Base-by-base conservation (phyloP, 2,888 invertebrate species). In the Beris chalybata region DNA sequence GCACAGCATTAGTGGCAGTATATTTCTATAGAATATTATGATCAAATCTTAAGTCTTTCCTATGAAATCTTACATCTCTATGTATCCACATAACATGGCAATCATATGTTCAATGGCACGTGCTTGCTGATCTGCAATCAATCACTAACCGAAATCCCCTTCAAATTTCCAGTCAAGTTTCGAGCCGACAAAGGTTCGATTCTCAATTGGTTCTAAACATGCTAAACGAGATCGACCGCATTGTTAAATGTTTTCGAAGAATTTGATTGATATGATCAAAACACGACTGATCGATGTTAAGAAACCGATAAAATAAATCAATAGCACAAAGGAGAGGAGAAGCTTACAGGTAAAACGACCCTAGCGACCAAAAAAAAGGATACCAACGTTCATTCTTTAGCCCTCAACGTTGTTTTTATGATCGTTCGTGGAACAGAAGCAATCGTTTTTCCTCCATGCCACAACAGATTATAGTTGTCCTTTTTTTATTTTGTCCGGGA, bases 211-310 rank as follows among this genome's bases (percentile, higher is more conserved):
- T 38, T 38, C 38, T 38, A 38, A 38, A 38, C 38, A 38, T 38
- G 9, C 38, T 59, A 31, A 32, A 52, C 3, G 44, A 15, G 38
- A 52, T 61, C 61, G 38, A 38, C 38, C 52, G 38, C 50, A 50
- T 50, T 52, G 59, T 31, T 22, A 15, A 32, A 15, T 7, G 59
- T 11, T 32, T 67, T 67, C 65, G 50, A 47, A 67, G 67, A 67
- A 54, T 54, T 22, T 67, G 67, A 67, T 65, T 67, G 67, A 67
- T 67, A 67, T 55, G 67, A 67, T 67, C 67, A 67, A 67, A 67
- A 67, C 67, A 67, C 31, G 57, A 57, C 47, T 55, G 59, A 67
- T 67, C 67, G 67, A 65, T 64, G 56, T 53, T 32, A 66, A 54
- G 32, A 38, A 48, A 50, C 48, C 54, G 52, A 53, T 59, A 52